Percentiles rank a stretch among this genome's conserved stretches.
Evolutionary conservation across 1,140 invertebrate species (phyloP).

Genomic region (Kradibia gibbosae): DNA sequence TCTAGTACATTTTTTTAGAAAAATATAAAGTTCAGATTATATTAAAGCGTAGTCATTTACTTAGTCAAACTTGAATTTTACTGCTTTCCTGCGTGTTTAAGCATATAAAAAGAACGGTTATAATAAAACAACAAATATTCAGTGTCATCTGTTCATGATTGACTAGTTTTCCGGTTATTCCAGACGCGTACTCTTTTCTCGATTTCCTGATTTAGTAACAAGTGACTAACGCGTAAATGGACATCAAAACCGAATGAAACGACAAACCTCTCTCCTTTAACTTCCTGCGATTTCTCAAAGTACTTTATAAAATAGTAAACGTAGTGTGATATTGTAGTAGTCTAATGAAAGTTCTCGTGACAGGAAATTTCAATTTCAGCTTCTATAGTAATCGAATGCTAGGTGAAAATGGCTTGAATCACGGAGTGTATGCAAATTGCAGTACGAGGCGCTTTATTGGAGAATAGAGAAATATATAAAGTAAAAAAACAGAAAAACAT

Average conservation of each 20-base stretch:
- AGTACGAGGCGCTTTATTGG: background rate
- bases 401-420: constrained; percentile 11
- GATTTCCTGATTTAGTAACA: background rate
- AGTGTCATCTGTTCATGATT: no score
- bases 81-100: background rate
- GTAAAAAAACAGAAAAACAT: background rate
- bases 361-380: constrained; percentile 56
- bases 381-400: constrained; percentile 25
- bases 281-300: background rate
- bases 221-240: background rate
- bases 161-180: background rate
- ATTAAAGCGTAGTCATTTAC: no score
- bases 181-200: background rate
- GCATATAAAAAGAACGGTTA: background rate
- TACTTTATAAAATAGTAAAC: background rate
- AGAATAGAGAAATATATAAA: background rate
- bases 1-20: no score
- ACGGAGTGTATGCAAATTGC: constrained; percentile 52
- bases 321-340: background rate
- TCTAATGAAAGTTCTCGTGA: constrained; percentile 51
- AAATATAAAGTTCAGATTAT: no score
- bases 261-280: background rate
- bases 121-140: background rate
- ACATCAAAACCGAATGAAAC: background rate
- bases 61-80: no score